Base-by-base conservation (phyloP, 2,888 invertebrate genomes). In the Cistogaster globosa region DNA sequence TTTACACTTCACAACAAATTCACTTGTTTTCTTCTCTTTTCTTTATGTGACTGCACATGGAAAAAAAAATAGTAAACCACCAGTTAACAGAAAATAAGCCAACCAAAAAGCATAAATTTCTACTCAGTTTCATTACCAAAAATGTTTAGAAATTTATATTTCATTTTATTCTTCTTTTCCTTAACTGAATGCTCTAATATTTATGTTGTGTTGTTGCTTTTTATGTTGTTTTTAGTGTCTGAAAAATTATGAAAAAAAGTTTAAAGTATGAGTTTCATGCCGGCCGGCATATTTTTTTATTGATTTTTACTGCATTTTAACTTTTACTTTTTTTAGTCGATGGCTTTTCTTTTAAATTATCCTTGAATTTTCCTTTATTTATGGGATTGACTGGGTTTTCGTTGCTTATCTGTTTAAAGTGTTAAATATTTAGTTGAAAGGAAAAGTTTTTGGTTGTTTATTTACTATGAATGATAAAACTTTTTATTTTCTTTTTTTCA, bases 341-440 rank as follows among this genome's bases (percentile, higher is more conserved):
- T 45, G 18, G 16, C 48, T 38, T 26, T 58, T 42, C 4, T 42
- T 51, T 42, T 16, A 71, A 45, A 79, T 83, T 80, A 76, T 76
- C 76, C 65, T 57, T 60, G 42, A 76, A 62, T 60, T 20, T 68
- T 69, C n/a, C 38, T 63, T 84, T 75, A 84, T 76, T 84, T 80
- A 84, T 81, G 77, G 80, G 77, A 68, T 62, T 74, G 80, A 68
- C 72, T 63, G 72, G 45, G 20, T 75, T 75, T 71, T 42, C 36
- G 38, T 60, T 75, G 51, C 51, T 67, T 68, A 65, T 80, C 62
- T 76, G 20, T 42, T 53, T 32, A 48, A 84, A 80, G 84, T 84
- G 84, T 77, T 80, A 84, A 84, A 80, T 84, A 67, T 68, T 76
- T 53, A 48, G 60, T 77, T 84, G 72, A 84, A 84, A 84, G 72